Base-by-base conservation (phyloP, 30 jellyfish, hydroid and myxozoan species). In the Cassiopea andromeda region DNA sequence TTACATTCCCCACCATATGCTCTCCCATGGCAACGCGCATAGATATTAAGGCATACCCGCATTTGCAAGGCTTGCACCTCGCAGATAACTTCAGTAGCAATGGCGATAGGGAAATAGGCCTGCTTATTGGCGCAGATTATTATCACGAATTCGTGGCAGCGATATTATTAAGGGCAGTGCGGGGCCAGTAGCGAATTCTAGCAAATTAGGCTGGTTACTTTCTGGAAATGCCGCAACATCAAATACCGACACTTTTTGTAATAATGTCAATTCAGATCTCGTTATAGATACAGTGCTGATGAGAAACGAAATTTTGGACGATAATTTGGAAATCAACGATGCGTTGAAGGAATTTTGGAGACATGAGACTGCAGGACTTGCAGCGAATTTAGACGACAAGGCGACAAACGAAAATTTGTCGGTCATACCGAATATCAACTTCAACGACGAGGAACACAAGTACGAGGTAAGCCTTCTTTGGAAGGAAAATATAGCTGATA, bases 181-280 rank as follows among this genome's bases (percentile, higher is more conserved):
- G 27, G 93, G 93, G 27, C 93, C 93, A 46, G 92, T 89, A 12
- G 89, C 87, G 47, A 50, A 79, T 59, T 18, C 64, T 44, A 85
- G 93, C 81, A 85, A 85, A 67, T 60, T 85, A 64, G 88, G 93
- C 76, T 85, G 90, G 93, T 66, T 85, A 45, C 66, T 85, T 2
- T 73, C 93, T 7, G 93, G 93, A 4, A 7, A 7, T 57, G 7
- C 12, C 13, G 68, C 7, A 5, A 57, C 68, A 5, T 7, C 13
- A 5, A 13, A 7, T 13, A 13, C 7, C 13, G 7, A 5, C 13
- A 69, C 4, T 69, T 4, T 38, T 16, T 4, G 78, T 69, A 69
- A 10, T 69, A 69, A 69, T 69, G 78, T 69, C 18, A 4, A 7
- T 4, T 69, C 78, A 4, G 18, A 15, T 69, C 78, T 69, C n/a